phyloP scores from a whole-genome alignment of 2,797 vertebrate genomes.

The Falco columbarius region DNA sequence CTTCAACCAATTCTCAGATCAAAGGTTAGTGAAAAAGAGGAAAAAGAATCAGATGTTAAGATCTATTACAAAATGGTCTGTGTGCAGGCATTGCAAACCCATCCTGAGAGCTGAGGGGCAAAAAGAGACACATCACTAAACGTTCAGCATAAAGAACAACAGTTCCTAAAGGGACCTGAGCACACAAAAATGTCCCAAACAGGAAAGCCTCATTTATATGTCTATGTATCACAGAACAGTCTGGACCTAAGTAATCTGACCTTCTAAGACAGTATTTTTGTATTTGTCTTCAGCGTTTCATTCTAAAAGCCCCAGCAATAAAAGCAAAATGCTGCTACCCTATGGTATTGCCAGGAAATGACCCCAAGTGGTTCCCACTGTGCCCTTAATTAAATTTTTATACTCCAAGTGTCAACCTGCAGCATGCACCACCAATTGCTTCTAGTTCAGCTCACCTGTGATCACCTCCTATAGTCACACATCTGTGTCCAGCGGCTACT shows the following conservation, averaged over 20 bases:
- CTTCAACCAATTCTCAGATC: neutral
- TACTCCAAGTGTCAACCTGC: neutral
- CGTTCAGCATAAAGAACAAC: neutral
- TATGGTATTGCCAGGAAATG: neutral
- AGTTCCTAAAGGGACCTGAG: neutral
- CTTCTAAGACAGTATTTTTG: no score
- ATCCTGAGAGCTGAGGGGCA: neutral
- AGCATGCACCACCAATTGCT: neutral
- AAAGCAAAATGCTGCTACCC: neutral
- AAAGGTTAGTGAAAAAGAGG: neutral
- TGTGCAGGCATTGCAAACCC: neutral
- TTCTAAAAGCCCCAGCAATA: neutral
- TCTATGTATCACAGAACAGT: neutral
- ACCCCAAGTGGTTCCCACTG: neutral
- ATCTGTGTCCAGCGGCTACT: conserved; percentile 87
- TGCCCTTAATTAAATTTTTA: neutral
- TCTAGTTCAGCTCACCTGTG: conserved; percentile 85
- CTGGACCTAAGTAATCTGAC: neutral
- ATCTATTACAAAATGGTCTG: neutral
- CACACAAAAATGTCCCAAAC: neutral
- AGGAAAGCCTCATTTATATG: neutral
- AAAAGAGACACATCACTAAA: neutral
- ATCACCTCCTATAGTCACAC: conserved; percentile 93
- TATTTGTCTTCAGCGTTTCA: neutral
- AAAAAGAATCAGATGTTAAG: neutral